Evolutionary conservation across 92 coral and sea anemone genomes (phyloP).

Genomic region (Pocillopora grandis): DNA sequence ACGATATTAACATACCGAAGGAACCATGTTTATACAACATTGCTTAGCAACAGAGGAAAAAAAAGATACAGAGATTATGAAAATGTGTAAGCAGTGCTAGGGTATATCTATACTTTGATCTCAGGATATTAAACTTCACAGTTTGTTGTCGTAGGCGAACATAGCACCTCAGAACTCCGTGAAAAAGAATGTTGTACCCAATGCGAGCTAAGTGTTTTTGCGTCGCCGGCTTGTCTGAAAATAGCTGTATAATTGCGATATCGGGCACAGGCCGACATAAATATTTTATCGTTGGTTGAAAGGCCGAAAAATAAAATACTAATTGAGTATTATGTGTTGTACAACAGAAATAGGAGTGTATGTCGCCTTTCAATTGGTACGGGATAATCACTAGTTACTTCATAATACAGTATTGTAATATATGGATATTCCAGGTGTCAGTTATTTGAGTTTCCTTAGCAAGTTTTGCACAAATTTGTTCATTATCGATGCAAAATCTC

Average conservation of each 20-base stretch:
- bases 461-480: conserved; percentile 12
- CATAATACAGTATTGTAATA: conserved; percentile 46
- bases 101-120: conserved; percentile 20
- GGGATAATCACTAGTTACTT: conserved; percentile 42
- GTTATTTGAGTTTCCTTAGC: background rate
- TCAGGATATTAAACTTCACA: conserved; percentile 30
- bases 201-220: conserved; percentile 21
- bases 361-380: conserved; percentile 41
- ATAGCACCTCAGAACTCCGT: conserved; percentile 9
- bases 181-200: background rate
- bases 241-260: conserved; percentile 66
- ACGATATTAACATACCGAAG: conserved; percentile 54
- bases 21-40: conserved; percentile 44
- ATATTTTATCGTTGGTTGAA: conserved; percentile 74
- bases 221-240: conserved; percentile 41
- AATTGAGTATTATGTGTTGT: conserved; percentile 69
- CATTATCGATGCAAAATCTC: conserved; percentile 29
- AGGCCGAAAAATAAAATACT: conserved; percentile 76
- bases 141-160: conserved; percentile 19
- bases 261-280: conserved; percentile 57
- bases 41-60: conserved; percentile 54
- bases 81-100: conserved; percentile 4
- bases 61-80: conserved; percentile 41
- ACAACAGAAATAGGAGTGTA: conserved; percentile 50
- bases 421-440: conserved; percentile 53